A percentile compares a stretch with the other conserved stretches of the same genome.
phyloP scores from a whole-genome alignment of 2,888 invertebrate genomes.

The Busseola fusca region DNA sequence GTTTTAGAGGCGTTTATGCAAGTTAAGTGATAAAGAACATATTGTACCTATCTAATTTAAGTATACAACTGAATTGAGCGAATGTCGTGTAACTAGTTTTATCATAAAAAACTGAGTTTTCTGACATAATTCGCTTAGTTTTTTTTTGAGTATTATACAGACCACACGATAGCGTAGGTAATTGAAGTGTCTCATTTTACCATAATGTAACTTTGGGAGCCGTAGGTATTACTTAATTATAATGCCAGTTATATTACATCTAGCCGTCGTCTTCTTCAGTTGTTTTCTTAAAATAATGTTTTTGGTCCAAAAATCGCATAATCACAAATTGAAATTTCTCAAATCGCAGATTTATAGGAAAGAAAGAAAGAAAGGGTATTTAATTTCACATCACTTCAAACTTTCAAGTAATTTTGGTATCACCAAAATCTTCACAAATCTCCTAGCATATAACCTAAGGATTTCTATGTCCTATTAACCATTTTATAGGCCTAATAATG shows the following conservation, averaged over 20 bases:
- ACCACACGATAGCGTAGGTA: neutral
- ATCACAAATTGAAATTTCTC: no score
- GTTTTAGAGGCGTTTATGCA: neutral
- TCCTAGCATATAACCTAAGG: neutral
- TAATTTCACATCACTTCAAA: neutral
- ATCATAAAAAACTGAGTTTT: neutral
- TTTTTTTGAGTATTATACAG: neutral
- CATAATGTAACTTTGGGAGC: neutral
- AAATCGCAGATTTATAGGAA: no score
- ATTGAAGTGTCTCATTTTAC: neutral
- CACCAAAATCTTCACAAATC: neutral
- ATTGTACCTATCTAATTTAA: neutral
- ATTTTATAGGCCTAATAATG: constrained; percentile 20
- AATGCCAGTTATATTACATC: neutral
- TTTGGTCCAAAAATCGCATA: neutral
- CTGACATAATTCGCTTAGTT: neutral
- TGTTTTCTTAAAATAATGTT: no score
- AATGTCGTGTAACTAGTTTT: neutral
- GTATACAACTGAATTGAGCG: neutral
- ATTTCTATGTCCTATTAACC: constrained; percentile 8
- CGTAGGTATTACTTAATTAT: no score
- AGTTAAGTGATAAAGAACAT: neutral
- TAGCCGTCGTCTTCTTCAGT: neutral
- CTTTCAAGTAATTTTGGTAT: neutral
- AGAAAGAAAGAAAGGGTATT: no score